Percentiles rank a stretch among this genome's conserved stretches.
These are phyloP conservation scores for Harpagoxenus sublaevis DNA, from an alignment of 2,888 invertebrate species.

Conservation along the genomic window DNA sequence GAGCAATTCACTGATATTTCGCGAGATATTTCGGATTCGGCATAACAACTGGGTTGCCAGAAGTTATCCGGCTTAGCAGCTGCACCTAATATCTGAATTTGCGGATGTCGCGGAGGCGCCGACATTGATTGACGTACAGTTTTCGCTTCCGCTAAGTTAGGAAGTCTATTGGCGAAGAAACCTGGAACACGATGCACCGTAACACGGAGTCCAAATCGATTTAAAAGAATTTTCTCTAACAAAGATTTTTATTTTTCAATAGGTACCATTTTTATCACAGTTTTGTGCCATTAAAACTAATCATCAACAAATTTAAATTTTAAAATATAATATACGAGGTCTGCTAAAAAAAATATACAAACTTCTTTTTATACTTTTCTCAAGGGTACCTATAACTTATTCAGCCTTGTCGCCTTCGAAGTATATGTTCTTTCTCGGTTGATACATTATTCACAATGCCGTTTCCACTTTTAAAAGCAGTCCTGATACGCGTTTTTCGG, in stretches of 20 bases:
- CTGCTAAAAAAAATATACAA: no score
- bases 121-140: slow-evolving; percentile 72
- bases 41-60: slow-evolving; percentile 43
- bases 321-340: not conserved
- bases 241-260: not conserved
- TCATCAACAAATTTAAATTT: not conserved
- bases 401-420: no score
- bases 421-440: no score
- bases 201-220: not conserved
- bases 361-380: no score
- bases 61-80: slow-evolving; percentile 60
- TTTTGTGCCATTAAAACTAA: not conserved
- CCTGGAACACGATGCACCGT: not conserved
- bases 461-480: no score
- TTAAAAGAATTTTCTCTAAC: not conserved
- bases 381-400: no score
- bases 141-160: slow-evolving; percentile 68
- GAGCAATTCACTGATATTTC: slow-evolving; percentile 43
- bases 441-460: no score
- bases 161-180: slow-evolving; percentile 41
- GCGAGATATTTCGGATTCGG: slow-evolving; percentile 29
- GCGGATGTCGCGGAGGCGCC: slow-evolving; percentile 61
- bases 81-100: slow-evolving; percentile 55
- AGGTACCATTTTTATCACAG: not conserved
- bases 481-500: no score